These are phyloP conservation scores for Sebastes aleutianus DNA, from an alignment of 2,797 vertebrate genomes.

Conservation along the genomic window DNA sequence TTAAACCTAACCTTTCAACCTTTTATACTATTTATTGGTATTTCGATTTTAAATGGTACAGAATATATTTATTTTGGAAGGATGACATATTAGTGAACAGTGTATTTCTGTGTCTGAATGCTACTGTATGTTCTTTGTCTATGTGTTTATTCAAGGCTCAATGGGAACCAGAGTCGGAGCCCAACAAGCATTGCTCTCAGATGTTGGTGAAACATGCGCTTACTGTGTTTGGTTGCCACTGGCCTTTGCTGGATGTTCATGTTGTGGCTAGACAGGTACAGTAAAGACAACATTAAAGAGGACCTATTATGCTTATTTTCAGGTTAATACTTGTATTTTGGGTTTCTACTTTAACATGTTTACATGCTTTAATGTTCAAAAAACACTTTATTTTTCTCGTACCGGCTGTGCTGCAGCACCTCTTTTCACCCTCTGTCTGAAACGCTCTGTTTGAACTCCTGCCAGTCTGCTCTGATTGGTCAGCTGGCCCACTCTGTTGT, in stretches of 20 bases:
- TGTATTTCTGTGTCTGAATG: background rate
- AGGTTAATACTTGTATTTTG: background rate
- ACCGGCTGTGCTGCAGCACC: background rate
- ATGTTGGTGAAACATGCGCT: slow-evolving; percentile 82
- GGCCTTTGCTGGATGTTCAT: slow-evolving; percentile 78
- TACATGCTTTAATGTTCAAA: background rate
- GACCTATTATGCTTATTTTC: background rate
- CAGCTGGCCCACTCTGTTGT: no score
- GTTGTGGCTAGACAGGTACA: slow-evolving; percentile 84
- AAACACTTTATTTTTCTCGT: background rate
- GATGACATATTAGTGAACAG: background rate
- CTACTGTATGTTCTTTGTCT: background rate
- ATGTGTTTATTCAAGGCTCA: slow-evolving; percentile 70
- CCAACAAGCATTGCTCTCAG: slow-evolving; percentile 84
- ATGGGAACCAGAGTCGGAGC: slow-evolving; percentile 82
- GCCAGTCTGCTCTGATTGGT: no score
- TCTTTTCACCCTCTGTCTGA: background rate
- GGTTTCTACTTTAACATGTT: background rate
- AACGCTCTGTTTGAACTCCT: no score
- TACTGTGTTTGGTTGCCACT: slow-evolving; percentile 78
- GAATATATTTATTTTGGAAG: background rate
- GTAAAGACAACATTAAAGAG: background rate
- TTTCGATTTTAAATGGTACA: background rate
- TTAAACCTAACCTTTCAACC: background rate
- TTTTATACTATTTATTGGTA: background rate